A percentile compares a stretch with the other conserved stretches of the same genome.
Evolutionary conservation across 2,797 vertebrate species (phyloP).

Genomic region (Rallus crepitans): DNA sequence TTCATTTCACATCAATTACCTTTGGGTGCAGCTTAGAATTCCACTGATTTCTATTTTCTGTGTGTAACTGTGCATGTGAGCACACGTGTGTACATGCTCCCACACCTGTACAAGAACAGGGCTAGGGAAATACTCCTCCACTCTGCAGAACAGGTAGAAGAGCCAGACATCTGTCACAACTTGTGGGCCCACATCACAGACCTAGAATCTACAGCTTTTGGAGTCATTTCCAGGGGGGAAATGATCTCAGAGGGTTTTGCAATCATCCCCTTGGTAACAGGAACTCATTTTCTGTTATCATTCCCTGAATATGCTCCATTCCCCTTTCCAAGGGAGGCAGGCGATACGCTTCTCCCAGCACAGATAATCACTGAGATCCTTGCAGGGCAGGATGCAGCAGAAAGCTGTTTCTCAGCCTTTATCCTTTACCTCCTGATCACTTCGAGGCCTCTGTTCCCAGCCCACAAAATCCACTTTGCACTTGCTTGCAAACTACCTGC

Average conservation of each 20-base stretch:
- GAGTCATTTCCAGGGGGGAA: background rate
- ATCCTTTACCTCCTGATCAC: background rate
- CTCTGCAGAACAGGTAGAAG: background rate
- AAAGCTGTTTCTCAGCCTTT: background rate
- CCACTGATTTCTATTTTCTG: background rate
- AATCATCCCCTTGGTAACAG: background rate
- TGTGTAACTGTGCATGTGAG: background rate
- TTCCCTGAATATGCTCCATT: background rate
- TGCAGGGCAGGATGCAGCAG: background rate
- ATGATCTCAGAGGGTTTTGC: background rate
- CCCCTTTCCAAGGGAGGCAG: background rate
- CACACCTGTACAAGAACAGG: background rate
- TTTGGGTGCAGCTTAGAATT: background rate
- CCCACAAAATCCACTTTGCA: background rate
- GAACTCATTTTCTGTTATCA: background rate
- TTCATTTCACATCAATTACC: background rate
- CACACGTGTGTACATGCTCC: background rate
- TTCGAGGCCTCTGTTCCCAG: background rate
- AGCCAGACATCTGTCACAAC: background rate
- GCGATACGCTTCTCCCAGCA: accelerated
- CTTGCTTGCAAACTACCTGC: background rate
- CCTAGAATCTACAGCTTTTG: background rate
- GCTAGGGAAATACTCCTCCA: background rate
- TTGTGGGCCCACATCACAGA: background rate
- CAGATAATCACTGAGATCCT: background rate